A percentile compares a stretch with the other conserved stretches of the same genome.
These are phyloP conservation scores for Sphyrna mokarran DNA, from an alignment of 2,113 vertebrate species.

Conservation along the genomic window DNA sequence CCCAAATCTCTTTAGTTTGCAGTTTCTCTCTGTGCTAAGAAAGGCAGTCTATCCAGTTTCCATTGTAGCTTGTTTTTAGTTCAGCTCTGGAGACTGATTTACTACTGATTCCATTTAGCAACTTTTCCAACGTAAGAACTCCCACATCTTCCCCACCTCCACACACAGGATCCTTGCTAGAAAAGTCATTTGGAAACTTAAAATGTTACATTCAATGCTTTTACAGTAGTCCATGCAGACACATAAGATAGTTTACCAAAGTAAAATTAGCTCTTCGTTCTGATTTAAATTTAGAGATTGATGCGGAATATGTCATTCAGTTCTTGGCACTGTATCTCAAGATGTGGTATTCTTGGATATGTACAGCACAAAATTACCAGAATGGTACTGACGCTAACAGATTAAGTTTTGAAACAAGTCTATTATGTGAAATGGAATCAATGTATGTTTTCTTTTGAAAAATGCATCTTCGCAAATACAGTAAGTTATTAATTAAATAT, in stretches of 20 bases:
- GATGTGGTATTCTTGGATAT: too few relatives aligned
- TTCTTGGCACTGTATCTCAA: too few relatives aligned
- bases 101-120: not conserved
- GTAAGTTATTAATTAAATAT: not conserved
- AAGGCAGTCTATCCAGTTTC: not conserved
- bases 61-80: slow-evolving; percentile 3
- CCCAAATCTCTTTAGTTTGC: not conserved
- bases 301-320: not conserved
- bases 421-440: too few relatives aligned
- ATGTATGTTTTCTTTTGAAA: not conserved
- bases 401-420: not conserved
- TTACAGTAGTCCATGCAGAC: not conserved
- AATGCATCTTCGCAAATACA: not conserved
- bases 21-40: not conserved
- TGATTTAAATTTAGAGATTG: not conserved
- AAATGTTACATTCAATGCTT: not conserved
- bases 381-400: too few relatives aligned
- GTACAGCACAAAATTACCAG: too few relatives aligned
- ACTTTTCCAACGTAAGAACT: not conserved
- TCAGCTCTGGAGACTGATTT: not conserved
- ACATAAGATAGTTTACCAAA: not conserved
- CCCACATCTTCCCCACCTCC: not conserved
- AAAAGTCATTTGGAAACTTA: not conserved
- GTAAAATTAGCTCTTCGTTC: not conserved
- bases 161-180: not conserved